These are phyloP conservation scores for Pardalotus punctatus DNA, from an alignment of 2,113 vertebrate genomes.

Conservation along the genomic window DNA sequence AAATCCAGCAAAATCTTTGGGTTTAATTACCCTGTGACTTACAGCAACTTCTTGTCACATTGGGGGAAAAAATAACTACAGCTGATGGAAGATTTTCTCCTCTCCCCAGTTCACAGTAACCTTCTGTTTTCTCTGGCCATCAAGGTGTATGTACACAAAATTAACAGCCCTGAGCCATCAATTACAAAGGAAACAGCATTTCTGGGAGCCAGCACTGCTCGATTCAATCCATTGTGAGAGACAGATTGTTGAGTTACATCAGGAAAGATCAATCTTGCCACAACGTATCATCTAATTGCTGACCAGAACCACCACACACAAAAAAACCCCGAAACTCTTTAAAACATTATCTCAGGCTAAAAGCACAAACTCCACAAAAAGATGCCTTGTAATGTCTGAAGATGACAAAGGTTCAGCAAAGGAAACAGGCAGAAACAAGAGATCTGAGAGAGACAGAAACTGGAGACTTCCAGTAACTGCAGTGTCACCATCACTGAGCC, in stretches of 20 bases:
- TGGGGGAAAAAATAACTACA: background rate
- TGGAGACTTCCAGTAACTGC: background rate
- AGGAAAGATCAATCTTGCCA: background rate
- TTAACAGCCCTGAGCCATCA: background rate
- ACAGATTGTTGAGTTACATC: background rate
- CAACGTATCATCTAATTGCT: background rate
- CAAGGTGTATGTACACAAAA: background rate
- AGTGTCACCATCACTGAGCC: background rate
- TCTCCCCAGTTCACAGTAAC: background rate
- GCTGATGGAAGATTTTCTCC: background rate
- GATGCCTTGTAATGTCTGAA: background rate
- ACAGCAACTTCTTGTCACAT: constrained; percentile 74
- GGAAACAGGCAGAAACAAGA: background rate
- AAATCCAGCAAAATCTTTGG: constrained; percentile 76
- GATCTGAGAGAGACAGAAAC: background rate
- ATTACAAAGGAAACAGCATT: background rate
- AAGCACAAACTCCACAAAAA: background rate
- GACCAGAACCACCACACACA: background rate
- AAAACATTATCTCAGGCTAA: background rate
- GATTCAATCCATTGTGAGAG: background rate
- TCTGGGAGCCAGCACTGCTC: background rate
- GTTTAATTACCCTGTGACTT: constrained; percentile 72
- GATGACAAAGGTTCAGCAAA: background rate
- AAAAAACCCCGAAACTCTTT: background rate
- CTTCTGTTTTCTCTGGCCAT: background rate